Evolutionary conservation across 2,797 vertebrate species (phyloP), one percentile per base, ranked within the genome.

Genomic region (Mycteria americana): DNA sequence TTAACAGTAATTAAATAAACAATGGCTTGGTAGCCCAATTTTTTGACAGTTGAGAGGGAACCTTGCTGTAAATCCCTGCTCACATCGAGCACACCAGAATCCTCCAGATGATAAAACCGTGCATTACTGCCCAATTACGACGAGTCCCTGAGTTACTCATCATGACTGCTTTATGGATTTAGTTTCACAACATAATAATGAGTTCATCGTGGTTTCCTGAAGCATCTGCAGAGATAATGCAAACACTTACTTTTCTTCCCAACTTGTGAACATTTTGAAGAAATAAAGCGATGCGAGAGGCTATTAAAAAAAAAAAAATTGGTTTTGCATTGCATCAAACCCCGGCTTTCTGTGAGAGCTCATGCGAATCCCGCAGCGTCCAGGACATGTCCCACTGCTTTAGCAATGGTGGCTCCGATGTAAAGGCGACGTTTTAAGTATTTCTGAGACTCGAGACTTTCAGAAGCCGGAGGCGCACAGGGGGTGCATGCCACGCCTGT

Each of bases 141-240:
- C 10, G 33, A 50, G 84, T 92, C 65, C 77, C 80, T 2, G 57
- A 30, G 69, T 96, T 95, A 96, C 68, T 98, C 96, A 95, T 97
- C 94, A 50, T 39, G 85, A 94, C 97, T 79, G 74, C 57, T 63
- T 92, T 77, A 89, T 37, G 87, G 92, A 92, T 96, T 96, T 57
- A 96, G 91, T 96, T 97, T 97, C 96, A 95, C 88, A 96, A 95
- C 88, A 54, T 63, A 63, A 85, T 56, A 74, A 92, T 86, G 95
- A 97, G 92, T 97, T 97, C 93, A 96, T 80, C 78, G 69, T 21
- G 41, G 56, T 65, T 97, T 96, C 94, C 53, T 91, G 88, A 96
- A 96, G 92, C 95, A 94, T 95, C 97, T 95, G 90, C 93, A 93
- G 92, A 89, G 70, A 92, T 92, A 97, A 92, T 2, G 35, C 76